Conservation (phyloP, 2,113 vertebrate genomes). For the Sinocyclocheilus rhinocerous region DNA sequence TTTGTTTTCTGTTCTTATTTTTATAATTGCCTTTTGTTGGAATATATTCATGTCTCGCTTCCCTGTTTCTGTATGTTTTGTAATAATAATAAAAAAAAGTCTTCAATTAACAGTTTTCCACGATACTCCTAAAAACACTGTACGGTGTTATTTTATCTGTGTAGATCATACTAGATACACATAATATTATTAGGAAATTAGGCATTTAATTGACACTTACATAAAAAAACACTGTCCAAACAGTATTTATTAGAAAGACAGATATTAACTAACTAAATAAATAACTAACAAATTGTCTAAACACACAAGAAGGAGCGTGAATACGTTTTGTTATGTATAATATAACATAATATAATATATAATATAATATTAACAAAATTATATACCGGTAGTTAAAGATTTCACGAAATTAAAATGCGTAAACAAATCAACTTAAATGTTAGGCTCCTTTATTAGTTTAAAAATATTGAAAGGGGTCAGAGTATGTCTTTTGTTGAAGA, state of each 20-base stretch:
- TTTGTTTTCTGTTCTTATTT: too few species aligned
- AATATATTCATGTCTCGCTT: too few species aligned
- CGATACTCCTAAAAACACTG: too few species aligned
- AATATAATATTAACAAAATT: too few species aligned
- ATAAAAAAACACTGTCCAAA: background rate
- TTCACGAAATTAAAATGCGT: background rate
- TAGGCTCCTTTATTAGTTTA: background rate
- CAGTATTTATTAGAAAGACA: background rate
- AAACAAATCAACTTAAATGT: background rate
- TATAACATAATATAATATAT: too few species aligned
- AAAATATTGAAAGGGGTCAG: background rate
- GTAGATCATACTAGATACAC: background rate
- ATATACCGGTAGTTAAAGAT: background rate
- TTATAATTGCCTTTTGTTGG: too few species aligned
- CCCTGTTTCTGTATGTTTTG: too few species aligned
- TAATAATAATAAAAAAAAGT: too few species aligned
- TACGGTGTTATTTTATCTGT: too few species aligned
- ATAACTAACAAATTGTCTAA: background rate
- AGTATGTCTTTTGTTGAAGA: background rate
- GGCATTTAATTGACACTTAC: too few species aligned
- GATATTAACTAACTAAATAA: background rate
- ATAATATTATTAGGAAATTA: background rate
- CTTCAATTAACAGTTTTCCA: too few species aligned
- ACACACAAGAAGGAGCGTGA: background rate
- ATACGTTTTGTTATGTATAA: background rate